Evolutionary conservation across 2,797 vertebrate species (phyloP).

Genomic region (Avahi laniger): DNA sequence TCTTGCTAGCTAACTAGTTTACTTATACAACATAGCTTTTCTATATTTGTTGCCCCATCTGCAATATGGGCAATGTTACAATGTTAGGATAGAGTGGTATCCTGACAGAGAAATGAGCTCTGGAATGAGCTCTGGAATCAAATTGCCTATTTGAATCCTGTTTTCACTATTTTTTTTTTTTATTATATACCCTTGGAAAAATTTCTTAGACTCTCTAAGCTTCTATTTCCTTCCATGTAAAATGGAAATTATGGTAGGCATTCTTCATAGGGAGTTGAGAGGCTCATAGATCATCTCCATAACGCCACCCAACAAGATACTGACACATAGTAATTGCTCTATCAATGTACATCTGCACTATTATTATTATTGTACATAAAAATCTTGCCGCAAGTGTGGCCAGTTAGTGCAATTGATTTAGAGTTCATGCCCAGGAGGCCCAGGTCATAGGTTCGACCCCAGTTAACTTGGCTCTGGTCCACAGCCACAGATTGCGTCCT

Average conservation of each 20-base stretch:
- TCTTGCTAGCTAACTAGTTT: neutral
- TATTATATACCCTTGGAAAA: neutral
- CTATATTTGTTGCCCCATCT: neutral
- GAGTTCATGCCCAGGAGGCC: constrained; percentile 27
- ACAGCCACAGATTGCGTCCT: constrained; percentile 63
- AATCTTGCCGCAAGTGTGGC: neutral
- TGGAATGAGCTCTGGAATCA: neutral
- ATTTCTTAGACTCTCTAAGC: neutral
- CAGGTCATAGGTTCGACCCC: constrained; percentile 58
- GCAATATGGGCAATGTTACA: neutral
- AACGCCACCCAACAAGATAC: neutral
- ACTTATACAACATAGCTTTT: neutral
- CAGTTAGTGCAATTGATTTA: constrained; percentile 52
- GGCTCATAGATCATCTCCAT: neutral
- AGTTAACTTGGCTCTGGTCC: constrained; percentile 64
- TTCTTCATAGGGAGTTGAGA: neutral
- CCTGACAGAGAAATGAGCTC: too few species aligned
- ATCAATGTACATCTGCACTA: neutral
- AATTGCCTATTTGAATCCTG: neutral
- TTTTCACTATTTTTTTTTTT: neutral
- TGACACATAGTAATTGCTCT: neutral
- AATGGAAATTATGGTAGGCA: neutral
- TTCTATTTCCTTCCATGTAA: neutral
- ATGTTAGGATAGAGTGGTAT: neutral
- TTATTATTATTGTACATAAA: neutral